Conservation (phyloP, 2,113 vertebrate species). For the Cranoglanis bouderius region DNA sequence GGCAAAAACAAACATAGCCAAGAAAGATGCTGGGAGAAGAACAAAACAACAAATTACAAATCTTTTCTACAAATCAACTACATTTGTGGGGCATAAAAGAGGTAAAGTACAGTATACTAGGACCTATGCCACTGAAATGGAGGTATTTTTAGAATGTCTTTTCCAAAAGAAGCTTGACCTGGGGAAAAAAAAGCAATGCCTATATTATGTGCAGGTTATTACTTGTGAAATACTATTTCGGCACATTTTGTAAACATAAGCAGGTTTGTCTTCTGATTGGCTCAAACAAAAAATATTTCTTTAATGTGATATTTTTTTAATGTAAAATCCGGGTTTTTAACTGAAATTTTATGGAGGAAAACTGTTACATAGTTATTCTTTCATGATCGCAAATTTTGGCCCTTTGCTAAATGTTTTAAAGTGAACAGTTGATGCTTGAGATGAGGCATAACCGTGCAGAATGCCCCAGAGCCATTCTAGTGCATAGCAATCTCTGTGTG, state of each 20-base stretch:
- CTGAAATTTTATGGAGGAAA: neutral
- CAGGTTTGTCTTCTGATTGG: neutral
- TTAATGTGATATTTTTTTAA: no score
- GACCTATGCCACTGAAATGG: neutral
- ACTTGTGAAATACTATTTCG: neutral
- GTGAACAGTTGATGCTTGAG: constrained; percentile 21
- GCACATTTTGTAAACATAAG: neutral
- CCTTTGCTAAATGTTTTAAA: neutral
- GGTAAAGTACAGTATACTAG: neutral
- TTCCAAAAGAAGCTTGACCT: neutral
- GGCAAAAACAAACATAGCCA: constrained; percentile 40
- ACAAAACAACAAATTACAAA: neutral
- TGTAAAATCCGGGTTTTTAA: neutral
- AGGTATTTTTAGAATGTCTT: neutral
- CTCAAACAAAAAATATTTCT: neutral
- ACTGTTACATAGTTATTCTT: neutral
- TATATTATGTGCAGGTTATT: neutral
- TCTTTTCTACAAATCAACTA: neutral
- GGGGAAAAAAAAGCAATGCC: no score
- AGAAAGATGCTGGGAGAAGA: constrained; percentile 22
- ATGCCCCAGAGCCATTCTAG: constrained; percentile 16
- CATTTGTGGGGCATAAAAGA: neutral
- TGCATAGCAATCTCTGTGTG: constrained; percentile 72
- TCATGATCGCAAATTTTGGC: neutral
- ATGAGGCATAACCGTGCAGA: no score